A percentile compares a stretch with the other conserved stretches of the same genome.
phyloP scores from a whole-genome alignment of 2,797 vertebrate genomes.

The Gouania willdenowi region DNA sequence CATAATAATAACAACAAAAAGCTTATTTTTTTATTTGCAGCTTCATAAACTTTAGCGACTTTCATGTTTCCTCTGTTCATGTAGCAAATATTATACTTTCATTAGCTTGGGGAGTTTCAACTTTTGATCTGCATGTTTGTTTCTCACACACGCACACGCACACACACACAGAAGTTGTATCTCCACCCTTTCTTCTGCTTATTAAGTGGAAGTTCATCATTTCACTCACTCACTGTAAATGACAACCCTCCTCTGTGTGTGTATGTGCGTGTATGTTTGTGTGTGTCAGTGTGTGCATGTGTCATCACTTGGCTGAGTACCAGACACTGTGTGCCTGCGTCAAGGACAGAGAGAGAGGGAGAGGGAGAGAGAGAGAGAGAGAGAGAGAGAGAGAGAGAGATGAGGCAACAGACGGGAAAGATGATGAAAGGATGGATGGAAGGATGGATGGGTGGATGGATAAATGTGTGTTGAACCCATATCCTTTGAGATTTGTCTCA shows the following conservation, averaged over 20 bases:
- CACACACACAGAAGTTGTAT: background rate
- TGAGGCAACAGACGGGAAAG: background rate
- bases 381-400: background rate
- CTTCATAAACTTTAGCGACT: too few species aligned
- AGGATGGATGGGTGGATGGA: background rate
- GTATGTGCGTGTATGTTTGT: background rate
- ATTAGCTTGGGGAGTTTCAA: too few species aligned
- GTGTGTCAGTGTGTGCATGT: too few species aligned
- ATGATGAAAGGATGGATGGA: background rate
- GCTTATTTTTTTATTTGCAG: too few species aligned
- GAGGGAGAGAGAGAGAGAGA: conserved; percentile 33
- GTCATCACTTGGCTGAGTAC: conserved; percentile 72
- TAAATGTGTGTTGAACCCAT: conserved; percentile 12
- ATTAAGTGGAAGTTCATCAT: conserved; percentile 34
- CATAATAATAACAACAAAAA: too few species aligned
- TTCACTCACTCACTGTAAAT: background rate
- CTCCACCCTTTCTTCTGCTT: conserved; percentile 25
- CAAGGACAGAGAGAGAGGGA: conserved; percentile 81
- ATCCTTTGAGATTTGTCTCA: conserved; percentile 22
- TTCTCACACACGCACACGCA: too few species aligned
- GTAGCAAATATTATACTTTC: too few species aligned
- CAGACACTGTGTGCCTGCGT: conserved; percentile 81
- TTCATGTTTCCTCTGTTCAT: too few species aligned
- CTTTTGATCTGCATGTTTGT: too few species aligned
- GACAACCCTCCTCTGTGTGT: background rate